Percentiles rank a stretch among this genome's conserved stretches.
Conservation (phyloP, 1,140 invertebrate species). For the Babylonia areolata region DNA sequence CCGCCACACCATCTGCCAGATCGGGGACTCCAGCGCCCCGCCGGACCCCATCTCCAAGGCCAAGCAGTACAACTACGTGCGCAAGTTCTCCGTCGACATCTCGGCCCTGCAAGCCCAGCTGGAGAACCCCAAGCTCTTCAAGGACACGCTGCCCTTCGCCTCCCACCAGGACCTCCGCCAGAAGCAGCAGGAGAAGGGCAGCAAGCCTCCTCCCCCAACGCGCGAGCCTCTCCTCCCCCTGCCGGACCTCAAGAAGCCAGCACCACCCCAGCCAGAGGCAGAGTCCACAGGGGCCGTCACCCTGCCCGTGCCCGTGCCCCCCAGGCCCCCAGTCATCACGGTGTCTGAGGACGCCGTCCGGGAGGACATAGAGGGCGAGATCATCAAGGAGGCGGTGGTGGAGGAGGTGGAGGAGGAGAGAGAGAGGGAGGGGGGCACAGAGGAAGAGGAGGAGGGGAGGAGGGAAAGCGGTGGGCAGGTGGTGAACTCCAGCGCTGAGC, state of each 20-base stretch:
- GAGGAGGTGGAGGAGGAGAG: too few species aligned
- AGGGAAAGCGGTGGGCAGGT: neutral
- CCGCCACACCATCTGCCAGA: slow-evolving; percentile 70
- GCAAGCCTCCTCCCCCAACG: slow-evolving; percentile 25
- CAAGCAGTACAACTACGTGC: slow-evolving; percentile 72
- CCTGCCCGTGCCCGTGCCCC: slow-evolving; percentile 6
- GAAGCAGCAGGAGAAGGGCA: slow-evolving; percentile 30
- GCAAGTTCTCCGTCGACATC: slow-evolving; percentile 75
- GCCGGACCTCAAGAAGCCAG: slow-evolving; percentile 10
- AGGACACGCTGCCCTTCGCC: slow-evolving; percentile 67
- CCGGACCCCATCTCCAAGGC: slow-evolving; percentile 55
- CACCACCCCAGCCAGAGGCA: neutral
- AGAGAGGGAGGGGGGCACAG: too few species aligned
- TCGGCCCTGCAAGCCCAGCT: slow-evolving; percentile 72
- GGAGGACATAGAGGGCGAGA: slow-evolving; percentile 35
- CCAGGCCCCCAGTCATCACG: slow-evolving; percentile 53
- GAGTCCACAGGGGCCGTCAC: neutral
- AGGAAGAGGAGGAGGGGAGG: slow-evolving; percentile 17
- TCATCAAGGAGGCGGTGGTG: slow-evolving; percentile 3
- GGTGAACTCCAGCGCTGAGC: neutral
- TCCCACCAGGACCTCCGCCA: slow-evolving; percentile 60
- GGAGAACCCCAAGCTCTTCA: slow-evolving; percentile 72
- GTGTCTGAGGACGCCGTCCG: slow-evolving; percentile 56
- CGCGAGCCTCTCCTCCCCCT: slow-evolving; percentile 21
- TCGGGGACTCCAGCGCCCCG: slow-evolving; percentile 56